These are phyloP conservation scores for Hemiprocne comata DNA, from an alignment of 2,113 vertebrate genomes.

Conservation along the genomic window DNA sequence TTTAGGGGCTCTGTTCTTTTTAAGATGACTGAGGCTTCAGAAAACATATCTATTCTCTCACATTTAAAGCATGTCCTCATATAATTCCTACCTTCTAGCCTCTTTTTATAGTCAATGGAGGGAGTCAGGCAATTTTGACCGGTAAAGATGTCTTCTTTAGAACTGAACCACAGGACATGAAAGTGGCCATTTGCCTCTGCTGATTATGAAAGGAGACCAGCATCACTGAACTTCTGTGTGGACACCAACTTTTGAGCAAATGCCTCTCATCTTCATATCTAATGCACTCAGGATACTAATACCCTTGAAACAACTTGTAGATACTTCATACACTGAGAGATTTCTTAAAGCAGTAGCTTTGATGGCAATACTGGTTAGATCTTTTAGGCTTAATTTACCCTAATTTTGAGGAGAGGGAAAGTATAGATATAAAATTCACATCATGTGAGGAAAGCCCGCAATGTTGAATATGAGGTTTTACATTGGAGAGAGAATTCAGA, in stretches of 20 bases:
- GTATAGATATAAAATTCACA: not conserved
- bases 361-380: not conserved
- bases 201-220: not conserved
- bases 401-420: not conserved
- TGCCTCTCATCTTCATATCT: not conserved
- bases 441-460: not conserved
- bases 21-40: not conserved
- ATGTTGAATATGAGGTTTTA: not conserved
- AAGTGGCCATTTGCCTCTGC: not conserved
- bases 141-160: not conserved
- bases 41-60: not conserved
- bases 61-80: not conserved
- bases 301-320: not conserved
- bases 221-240: not conserved
- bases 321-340: not conserved
- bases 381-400: not conserved
- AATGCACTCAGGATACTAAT: not conserved
- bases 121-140: not conserved
- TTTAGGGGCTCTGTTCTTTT: not conserved
- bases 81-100: not conserved
- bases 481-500: not conserved
- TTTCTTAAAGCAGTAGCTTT: not conserved
- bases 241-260: not conserved
- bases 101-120: not conserved
- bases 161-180: not conserved